Conservation (phyloP, 2,797 vertebrate genomes). For the Pterois miles region DNA sequence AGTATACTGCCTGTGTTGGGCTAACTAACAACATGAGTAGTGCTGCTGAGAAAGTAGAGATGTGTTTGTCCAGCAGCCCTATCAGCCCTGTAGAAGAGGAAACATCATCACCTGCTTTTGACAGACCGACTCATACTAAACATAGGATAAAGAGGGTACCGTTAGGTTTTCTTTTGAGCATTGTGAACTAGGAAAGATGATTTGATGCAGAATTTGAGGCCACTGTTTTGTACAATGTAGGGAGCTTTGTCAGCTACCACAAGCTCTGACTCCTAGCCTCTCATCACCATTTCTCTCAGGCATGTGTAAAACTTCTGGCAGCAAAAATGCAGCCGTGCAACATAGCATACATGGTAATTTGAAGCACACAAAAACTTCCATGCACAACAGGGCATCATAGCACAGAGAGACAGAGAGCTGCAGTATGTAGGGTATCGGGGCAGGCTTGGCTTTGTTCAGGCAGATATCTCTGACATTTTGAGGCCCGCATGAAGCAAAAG, state of each 20-base stretch:
- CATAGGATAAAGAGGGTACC: not conserved
- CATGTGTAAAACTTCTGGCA: not conserved
- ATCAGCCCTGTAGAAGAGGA: constrained; percentile 13
- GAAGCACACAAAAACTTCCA: not conserved
- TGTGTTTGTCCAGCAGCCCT: not conserved
- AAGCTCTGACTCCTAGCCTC: constrained; percentile 1
- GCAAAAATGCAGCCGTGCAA: constrained; percentile 1
- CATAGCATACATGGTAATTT: not conserved
- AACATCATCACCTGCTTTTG: not conserved
- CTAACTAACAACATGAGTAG: not conserved
- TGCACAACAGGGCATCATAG: constrained; percentile 7
- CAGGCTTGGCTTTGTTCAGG: constrained; percentile 55
- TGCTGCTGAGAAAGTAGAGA: not conserved
- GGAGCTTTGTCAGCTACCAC: not conserved
- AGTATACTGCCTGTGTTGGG: not conserved
- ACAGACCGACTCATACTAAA: not conserved
- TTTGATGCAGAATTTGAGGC: not conserved
- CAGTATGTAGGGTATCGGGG: constrained; percentile 34
- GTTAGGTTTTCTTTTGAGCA: not conserved
- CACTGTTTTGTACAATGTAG: not conserved
- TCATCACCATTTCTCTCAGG: constrained; percentile 14
- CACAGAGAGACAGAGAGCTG: constrained; percentile 7
- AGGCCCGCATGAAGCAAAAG: constrained; percentile 12
- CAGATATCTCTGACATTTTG: constrained; percentile 43
- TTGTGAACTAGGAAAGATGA: not conserved